phyloP scores from a whole-genome alignment of 2,797 vertebrate species.

The Phalanger gymnotis region DNA sequence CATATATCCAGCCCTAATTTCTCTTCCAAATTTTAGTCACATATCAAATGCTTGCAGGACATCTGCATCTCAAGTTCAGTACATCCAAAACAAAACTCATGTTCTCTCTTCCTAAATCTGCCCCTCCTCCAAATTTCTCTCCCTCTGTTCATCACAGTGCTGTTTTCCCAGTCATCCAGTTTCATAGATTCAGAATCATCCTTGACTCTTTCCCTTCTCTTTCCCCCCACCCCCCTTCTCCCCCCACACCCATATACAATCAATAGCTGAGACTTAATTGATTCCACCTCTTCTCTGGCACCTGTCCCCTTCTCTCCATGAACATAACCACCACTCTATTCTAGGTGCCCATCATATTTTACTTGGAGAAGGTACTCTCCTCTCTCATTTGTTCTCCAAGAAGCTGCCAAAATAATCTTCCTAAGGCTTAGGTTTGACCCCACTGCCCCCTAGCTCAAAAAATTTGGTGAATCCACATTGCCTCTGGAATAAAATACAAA shows the following conservation, averaged over 20 bases:
- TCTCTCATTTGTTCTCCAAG: not conserved
- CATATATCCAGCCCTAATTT: not conserved
- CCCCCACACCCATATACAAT: no score
- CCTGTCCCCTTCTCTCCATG: not conserved
- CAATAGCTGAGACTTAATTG: no score
- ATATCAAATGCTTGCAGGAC: not conserved
- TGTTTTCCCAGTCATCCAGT: not conserved
- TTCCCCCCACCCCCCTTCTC: no score
- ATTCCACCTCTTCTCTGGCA: not conserved
- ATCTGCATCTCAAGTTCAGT: not conserved
- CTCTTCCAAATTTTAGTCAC: not conserved
- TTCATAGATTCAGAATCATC: not conserved
- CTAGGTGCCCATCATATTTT: not conserved
- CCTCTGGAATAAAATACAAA: not conserved
- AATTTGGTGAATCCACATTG: not conserved
- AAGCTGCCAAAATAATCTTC: not conserved
- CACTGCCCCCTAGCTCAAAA: not conserved
- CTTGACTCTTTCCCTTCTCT: not conserved
- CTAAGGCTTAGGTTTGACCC: not conserved
- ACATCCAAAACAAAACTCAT: not conserved
- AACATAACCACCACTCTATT: not conserved
- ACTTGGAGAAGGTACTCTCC: not conserved
- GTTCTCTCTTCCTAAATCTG: not conserved
- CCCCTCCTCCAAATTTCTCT: not conserved
- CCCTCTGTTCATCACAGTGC: not conserved